Conservation (phyloP, 2,113 vertebrate species). For the Anser cygnoides region DNA sequence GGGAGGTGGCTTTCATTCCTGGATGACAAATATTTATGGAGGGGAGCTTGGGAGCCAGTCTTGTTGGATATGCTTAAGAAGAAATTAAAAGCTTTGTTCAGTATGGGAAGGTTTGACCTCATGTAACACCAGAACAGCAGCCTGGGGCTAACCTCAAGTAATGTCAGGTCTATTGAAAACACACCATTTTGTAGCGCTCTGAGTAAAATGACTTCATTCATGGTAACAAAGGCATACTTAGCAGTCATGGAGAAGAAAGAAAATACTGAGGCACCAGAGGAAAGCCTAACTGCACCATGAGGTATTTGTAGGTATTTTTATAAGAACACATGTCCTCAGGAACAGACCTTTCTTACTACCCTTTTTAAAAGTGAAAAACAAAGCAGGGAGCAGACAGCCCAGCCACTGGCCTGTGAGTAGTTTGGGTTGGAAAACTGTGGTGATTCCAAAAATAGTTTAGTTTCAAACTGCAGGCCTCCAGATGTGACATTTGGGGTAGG, state of each 20-base stretch:
- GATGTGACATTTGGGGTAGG: slow-evolving; percentile 72
- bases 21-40: slow-evolving; percentile 27
- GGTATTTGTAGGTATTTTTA: slow-evolving; percentile 54
- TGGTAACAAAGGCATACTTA: slow-evolving; percentile 54
- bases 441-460: slow-evolving; percentile 74
- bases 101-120: slow-evolving; percentile 43
- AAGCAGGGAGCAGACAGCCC: slow-evolving; percentile 58
- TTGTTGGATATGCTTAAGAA: slow-evolving; percentile 1
- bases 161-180: slow-evolving; percentile 56
- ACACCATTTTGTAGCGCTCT: not conserved
- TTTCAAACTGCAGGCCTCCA: slow-evolving; percentile 73
- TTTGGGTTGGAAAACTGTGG: slow-evolving; percentile 73
- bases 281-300: slow-evolving; percentile 27
- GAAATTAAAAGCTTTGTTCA: slow-evolving; percentile 52
- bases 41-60: not conserved
- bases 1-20: not conserved
- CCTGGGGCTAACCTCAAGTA: slow-evolving; percentile 50
- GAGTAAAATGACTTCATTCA: slow-evolving; percentile 60
- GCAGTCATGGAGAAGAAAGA: slow-evolving; percentile 31
- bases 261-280: slow-evolving; percentile 47
- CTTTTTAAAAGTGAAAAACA: slow-evolving; percentile 68
- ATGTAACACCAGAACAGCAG: slow-evolving; percentile 39
- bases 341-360: slow-evolving; percentile 22
- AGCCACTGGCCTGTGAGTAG: slow-evolving; percentile 59
- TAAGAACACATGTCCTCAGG: slow-evolving; percentile 45